Evolutionary conservation across 2,797 vertebrate genomes (phyloP), one percentile per base, ranked within the genome.

Genomic region (Cuculus canorus): DNA sequence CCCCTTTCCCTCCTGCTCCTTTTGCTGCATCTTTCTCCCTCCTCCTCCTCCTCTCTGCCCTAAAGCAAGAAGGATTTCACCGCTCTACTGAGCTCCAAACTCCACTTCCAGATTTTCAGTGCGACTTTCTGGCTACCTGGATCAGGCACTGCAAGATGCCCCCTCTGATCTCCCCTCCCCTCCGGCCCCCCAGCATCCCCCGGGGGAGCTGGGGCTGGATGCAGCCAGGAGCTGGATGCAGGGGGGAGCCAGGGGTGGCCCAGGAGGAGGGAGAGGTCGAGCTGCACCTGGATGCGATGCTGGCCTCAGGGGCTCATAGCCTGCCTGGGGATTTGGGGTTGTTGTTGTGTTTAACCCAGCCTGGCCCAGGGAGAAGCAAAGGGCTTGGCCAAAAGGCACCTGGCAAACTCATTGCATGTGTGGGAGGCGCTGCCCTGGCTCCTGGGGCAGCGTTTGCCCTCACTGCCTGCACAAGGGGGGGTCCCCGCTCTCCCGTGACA

Each of bases 61-160:
- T 91, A 45, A 69, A 92, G 87, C 82, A 7, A 94, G 81, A 17
- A 2, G 4, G 86, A 81, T 94, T 91, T 86, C 82, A 72, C 10
- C 5, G 66, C 91, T 90, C 82, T 94, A 75, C 64, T 47, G 81
- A 84, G 86, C 95, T 78, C 47, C 82, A 65, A 72, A 85, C 84
- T 93, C 96, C 72, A 95, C 82, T 96, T 94, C 91, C 82, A 90
- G 86, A 86, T 96, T 96, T 97, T 97, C 96, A 96, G 82, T 85
- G 86, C 48, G 91, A 96, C 95, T 94, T 95, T 95, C 86, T 43
- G 95, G 96, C 97, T 98, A 98, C 97, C 98, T 97, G 97, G 97
- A 96, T 94, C 91, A 82, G 4, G 91, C 95, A 78, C 64, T 75
- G 80, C 95, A 91, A 82, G 94, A 96, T 90, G 94, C 96, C 96